Evolutionary conservation across 2,888 invertebrate species (phyloP), one percentile per base, ranked within the genome.

Genomic region (Calliphora vomitoria): DNA sequence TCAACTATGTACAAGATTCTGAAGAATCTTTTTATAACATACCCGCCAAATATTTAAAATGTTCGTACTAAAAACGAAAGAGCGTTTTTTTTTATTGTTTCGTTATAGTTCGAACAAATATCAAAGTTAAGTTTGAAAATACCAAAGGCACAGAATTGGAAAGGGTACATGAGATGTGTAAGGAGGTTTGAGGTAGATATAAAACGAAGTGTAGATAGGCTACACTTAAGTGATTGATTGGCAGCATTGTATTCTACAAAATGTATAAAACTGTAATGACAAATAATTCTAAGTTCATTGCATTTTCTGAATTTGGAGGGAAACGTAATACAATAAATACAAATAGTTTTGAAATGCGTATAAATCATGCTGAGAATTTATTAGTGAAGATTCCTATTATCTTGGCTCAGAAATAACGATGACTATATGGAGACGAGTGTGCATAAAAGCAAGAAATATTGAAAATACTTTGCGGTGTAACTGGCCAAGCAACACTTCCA

Each of bases 1-100:
- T 75, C 53, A 85, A 74, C 6, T 50, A 60, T 82, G 66, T 68
- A 50, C 18, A 74, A 74, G 66, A 84, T 74, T 78, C 60, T 79
- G 41, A 74, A 68, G 53, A 85, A 84, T 76, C 44, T 71, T 72
- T 72, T 81, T 78, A 84, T 81, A 87, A 87, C 72, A 87, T 79
- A 79, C 6, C 78, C 82, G 82, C 62, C 25, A 79, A 85, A 85
- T 72, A 58, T 78, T 82, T 85, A 25, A 80, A 75, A 80, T 69
- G 80, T 68, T 62, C 38, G 35, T 71, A 55, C 41, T 25, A 58
- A 84, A 72, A 60, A 15, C 20, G 6, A 41, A 31, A 31, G 6
- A 69, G 69, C 11, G 8, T 2, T 50, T 13, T 35, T n/a, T 1
- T 25, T 8, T 10, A 13, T 0, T 31, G 60, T 58, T 31, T 53